Base-by-base conservation (phyloP, 2,888 invertebrate genomes). In the Chironomus riparius region DNA sequence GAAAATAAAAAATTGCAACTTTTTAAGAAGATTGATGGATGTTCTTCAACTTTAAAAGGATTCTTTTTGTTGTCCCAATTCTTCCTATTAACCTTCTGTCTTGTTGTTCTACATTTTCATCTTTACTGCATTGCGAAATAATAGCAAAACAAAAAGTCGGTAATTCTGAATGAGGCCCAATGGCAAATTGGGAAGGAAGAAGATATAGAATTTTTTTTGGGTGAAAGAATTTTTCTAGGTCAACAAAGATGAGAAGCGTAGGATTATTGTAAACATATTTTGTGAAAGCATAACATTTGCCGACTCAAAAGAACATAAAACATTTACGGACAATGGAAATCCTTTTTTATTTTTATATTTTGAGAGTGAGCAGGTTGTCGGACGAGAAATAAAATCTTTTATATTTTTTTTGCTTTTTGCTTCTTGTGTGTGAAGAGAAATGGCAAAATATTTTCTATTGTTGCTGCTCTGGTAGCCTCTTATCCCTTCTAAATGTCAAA, bases 181-280 rank as follows among this genome's bases (percentile, higher is more conserved):
- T 47, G 18, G 71, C 22, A 18, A 71, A 6, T 1, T n/a, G n/a
- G 47, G 5, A 50, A 18, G 47, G 13, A 56, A 56, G 56, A 56
- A 18, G n/a, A 56, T 18, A n/a, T n/a, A n/a, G n/a, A n/a, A n/a
- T n/a, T n/a, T n/a, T n/a, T n/a, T n/a, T n/a, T n/a, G 5, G 18
- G 5, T 65, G 65, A 65, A 65, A 21, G 21, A 65, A 18, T 56
- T 12, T 48, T 71, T 71, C 71, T 68, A 22, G 68, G 74, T 74
- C 74, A 74, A 65, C 65, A 74, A 62, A 61, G 38, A 62, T 18
- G 10, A 74, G 56, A 18, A 56, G 56, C 56, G 18, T 18, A 56
- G 22, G 74, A 74, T 74, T 74, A 62, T 73, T 61, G 73, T 65
- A 73, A 74, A 74, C 65, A 74, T 61, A 65, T 74, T 68, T 24